Evolutionary conservation across 1,140 invertebrate genomes (phyloP).

Genomic region (Paracyclopina nana): DNA sequence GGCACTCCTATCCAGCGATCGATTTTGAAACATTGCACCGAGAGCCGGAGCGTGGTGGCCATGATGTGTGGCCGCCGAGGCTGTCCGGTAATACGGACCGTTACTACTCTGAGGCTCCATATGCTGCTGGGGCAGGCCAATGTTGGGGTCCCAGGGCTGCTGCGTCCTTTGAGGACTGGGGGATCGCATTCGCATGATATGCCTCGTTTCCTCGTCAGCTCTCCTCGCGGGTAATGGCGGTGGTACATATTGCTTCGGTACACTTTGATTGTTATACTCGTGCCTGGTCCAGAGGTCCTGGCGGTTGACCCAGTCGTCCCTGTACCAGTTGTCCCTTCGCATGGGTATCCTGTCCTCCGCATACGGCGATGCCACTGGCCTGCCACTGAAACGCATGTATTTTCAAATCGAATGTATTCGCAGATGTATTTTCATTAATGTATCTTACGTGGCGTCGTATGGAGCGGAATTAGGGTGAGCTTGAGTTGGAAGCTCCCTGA

Average conservation of each 20-base stretch:
- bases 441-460: too few species aligned
- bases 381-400: neutral
- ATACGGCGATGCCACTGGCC: neutral
- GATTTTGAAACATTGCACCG: neutral
- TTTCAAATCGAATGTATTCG: neutral
- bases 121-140: neutral
- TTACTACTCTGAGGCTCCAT: neutral
- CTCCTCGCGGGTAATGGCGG: too few species aligned
- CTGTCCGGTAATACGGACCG: neutral
- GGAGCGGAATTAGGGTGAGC: too few species aligned
- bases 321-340: constrained; percentile 8
- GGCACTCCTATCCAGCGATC: neutral
- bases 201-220: neutral
- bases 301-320: constrained; percentile 8
- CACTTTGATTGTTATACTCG: neutral
- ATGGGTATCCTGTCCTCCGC: neutral
- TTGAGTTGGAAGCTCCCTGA: neutral
- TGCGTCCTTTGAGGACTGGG: constrained; percentile 3
- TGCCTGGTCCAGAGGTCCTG: constrained; percentile 2
- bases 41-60: neutral
- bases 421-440: neutral
- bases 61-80: neutral
- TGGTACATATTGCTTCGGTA: neutral
- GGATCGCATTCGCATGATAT: neutral
- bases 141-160: too few species aligned